A percentile compares a stretch with the other conserved stretches of the same genome.
These are phyloP conservation scores for Mirounga angustirostris DNA, from an alignment of 2,113 vertebrate genomes.

Conservation along the genomic window DNA sequence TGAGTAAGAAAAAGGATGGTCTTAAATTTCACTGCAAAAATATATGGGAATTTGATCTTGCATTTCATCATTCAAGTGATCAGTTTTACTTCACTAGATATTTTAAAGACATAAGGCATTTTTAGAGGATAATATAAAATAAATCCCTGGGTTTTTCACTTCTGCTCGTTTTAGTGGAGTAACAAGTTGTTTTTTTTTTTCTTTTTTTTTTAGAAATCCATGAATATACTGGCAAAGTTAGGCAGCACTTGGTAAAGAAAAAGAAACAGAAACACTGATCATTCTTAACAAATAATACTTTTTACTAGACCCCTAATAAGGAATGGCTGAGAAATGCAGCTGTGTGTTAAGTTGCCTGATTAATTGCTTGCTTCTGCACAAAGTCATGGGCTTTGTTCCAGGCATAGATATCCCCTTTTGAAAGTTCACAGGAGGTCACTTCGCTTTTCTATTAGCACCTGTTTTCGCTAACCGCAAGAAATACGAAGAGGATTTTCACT, in stretches of 20 bases:
- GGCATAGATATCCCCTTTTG: not conserved
- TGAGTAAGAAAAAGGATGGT: not conserved
- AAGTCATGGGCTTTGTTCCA: not conserved
- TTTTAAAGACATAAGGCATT: slow-evolving; percentile 23
- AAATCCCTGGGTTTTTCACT: not conserved
- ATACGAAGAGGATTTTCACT: not conserved
- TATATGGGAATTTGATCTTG: not conserved
- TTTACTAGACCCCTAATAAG: not conserved
- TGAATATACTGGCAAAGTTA: not conserved
- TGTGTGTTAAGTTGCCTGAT: not conserved
- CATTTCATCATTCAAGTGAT: not conserved
- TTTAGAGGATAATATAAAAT: not conserved
- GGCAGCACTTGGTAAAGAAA: not conserved
- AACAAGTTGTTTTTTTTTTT: not conserved
- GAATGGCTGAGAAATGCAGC: not conserved
- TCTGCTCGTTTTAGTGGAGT: not conserved
- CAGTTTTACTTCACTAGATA: not conserved
- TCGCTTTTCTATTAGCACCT: not conserved
- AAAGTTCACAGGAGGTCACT: not conserved
- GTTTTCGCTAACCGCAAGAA: not conserved
- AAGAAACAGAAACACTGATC: not conserved
- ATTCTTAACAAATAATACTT: not conserved
- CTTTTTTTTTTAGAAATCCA: not conserved
- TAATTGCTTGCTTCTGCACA: not conserved
- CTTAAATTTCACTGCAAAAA: slow-evolving; percentile 17